Conservation (phyloP, 2,888 invertebrate genomes). For the Leucozona laternaria region DNA sequence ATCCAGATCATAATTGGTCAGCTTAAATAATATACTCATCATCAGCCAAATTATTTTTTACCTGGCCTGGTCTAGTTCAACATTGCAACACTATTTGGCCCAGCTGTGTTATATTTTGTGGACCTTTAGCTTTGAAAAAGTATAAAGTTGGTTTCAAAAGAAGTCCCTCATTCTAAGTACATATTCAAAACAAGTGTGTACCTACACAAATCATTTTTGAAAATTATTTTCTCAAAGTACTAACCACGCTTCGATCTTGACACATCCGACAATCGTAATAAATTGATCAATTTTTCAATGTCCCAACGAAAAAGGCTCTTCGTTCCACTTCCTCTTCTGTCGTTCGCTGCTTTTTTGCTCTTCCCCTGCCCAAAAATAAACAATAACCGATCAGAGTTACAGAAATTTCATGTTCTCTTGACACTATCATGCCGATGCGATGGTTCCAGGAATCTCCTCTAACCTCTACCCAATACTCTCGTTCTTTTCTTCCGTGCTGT, state of each 20-base stretch:
- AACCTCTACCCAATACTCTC: constrained; percentile 22
- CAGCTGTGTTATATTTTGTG: not conserved
- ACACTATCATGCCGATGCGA: constrained; percentile 55
- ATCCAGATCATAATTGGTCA: too few relatives aligned
- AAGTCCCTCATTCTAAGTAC: not conserved
- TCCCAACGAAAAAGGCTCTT: not conserved
- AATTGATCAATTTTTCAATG: constrained; percentile 60
- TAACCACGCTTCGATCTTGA: constrained; percentile 33
- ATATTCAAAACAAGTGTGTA: not conserved
- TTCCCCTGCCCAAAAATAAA: constrained; percentile 25
- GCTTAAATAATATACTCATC: too few relatives aligned
- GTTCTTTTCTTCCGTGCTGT: not conserved
- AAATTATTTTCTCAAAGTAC: constrained; percentile 6
- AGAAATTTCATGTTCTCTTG: constrained; percentile 63
- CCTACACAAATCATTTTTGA: not conserved
- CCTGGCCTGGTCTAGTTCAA: too few relatives aligned
- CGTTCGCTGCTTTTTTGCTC: not conserved
- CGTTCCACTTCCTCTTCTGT: constrained; percentile 18
- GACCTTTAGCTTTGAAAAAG: not conserved
- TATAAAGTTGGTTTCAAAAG: not conserved
- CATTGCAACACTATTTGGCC: too few relatives aligned
- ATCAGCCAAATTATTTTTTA: too few relatives aligned
- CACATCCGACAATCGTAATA: constrained; percentile 37
- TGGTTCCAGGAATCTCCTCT: constrained; percentile 60
- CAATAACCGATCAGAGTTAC: constrained; percentile 57